Evolutionary conservation across 1,140 invertebrate species (phyloP).

Genomic region (Drosophila kanapiae): DNA sequence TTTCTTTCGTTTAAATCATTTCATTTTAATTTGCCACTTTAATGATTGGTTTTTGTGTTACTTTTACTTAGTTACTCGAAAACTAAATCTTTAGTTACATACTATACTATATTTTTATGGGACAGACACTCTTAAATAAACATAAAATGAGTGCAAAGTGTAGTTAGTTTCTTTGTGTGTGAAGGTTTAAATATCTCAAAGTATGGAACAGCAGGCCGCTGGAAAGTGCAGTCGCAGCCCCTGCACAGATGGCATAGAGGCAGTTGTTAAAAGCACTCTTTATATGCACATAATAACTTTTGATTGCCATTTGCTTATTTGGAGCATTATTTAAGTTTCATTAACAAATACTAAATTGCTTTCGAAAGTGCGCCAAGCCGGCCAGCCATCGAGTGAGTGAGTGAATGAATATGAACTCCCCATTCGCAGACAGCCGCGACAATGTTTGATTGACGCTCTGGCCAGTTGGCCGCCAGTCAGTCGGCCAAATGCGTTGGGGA

Average conservation of each 20-base stretch:
- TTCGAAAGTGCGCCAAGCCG: constrained; percentile 64
- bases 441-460: constrained; percentile 72
- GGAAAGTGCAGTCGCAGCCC: constrained; percentile 12
- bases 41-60: not conserved
- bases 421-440: constrained; percentile 51
- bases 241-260: constrained; percentile 29
- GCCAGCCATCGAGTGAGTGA: constrained; percentile 13
- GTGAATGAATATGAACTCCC: constrained; percentile 36
- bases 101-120: not conserved
- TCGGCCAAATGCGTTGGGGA: constrained; percentile 70
- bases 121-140: not conserved
- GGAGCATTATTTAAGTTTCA: constrained; percentile 79
- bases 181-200: constrained; percentile 12
- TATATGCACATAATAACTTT: constrained; percentile 74
- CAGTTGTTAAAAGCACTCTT: constrained; percentile 61
- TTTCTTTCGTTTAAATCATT: too few species aligned
- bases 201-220: constrained; percentile 25
- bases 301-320: constrained; percentile 80
- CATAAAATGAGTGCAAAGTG: not conserved
- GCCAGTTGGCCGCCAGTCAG: constrained; percentile 39
- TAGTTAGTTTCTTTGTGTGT: not conserved
- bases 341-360: constrained; percentile 81
- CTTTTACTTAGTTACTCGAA: not conserved
- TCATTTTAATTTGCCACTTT: not conserved
- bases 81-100: not conserved